Evolutionary conservation across 1,140 invertebrate genomes (phyloP).

Genomic region (Harlomillsia oculata): DNA sequence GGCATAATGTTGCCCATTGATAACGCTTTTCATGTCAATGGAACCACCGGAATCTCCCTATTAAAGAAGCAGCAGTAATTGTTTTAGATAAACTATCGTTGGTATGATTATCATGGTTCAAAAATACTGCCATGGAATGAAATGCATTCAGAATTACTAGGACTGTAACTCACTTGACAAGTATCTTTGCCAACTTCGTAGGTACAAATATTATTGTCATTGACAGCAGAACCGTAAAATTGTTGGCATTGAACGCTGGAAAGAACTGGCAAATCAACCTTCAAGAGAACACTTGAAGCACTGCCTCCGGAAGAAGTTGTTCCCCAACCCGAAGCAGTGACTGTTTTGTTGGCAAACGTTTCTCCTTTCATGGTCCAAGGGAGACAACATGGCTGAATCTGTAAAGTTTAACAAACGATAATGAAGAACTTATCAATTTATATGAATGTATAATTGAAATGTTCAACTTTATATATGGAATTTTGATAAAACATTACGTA

Average conservation of each 20-base stretch:
- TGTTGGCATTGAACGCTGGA: conserved; percentile 43
- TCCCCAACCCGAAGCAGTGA: conserved; percentile 21
- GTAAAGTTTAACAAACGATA: neutral
- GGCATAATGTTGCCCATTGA: conserved; percentile 41
- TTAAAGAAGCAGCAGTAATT: neutral
- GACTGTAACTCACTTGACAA: conserved; percentile 13
- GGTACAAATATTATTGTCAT: conserved; percentile 55
- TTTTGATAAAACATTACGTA: neutral
- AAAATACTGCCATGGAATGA: neutral
- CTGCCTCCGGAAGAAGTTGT: conserved; percentile 41
- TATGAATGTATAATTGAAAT: too few species aligned
- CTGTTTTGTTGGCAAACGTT: conserved; percentile 1
- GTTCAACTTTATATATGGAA: neutral
- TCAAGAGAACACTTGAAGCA: conserved; percentile 47
- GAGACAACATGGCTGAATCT: conserved; percentile 21
- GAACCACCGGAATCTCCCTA: conserved; percentile 62
- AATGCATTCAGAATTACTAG: neutral
- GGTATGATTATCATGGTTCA: neutral
- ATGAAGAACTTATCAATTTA: neutral
- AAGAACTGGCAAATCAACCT: conserved; percentile 50
- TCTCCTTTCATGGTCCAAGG: conserved; percentile 15
- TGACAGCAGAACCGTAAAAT: conserved; percentile 37
- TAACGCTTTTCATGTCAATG: conserved; percentile 47
- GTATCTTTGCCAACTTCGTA: conserved; percentile 40
- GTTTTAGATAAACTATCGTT: neutral